These are phyloP conservation scores for Doryteuthis pealeii DNA, from an alignment of 1,140 invertebrate species.

Conservation along the genomic window DNA sequence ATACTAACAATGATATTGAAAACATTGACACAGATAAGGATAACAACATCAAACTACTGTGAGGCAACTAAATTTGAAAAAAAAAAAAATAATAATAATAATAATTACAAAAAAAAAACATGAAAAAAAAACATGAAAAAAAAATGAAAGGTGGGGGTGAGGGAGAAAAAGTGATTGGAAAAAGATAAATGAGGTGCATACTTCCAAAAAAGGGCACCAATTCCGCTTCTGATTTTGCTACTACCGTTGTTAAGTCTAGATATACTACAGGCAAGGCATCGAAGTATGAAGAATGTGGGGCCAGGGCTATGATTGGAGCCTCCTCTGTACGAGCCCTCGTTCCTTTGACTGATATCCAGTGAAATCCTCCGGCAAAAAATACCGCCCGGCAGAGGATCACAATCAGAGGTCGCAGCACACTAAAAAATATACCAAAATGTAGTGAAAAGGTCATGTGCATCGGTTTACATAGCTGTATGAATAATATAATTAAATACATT, in stretches of 20 bases:
- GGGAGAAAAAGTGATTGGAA: not conserved
- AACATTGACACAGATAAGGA: no score
- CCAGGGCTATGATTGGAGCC: constrained; percentile 83
- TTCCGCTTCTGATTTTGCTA: constrained; percentile 80
- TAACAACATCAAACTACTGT: no score
- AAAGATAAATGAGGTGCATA: constrained; percentile 58
- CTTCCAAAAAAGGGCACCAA: constrained; percentile 84
- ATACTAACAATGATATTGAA: no score
- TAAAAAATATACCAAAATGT: constrained; percentile 31
- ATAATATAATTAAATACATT: not conserved
- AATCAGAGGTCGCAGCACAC: constrained; percentile 45
- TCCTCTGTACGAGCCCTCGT: constrained; percentile 68
- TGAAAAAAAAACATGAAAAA: no score
- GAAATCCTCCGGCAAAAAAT: constrained; percentile 80
- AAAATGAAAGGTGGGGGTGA: no score
- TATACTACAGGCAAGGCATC: constrained; percentile 78
- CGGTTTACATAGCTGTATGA: not conserved
- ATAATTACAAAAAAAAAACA: no score
- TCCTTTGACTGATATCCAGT: constrained; percentile 73
- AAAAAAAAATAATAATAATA: no score
- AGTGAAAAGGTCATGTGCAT: not conserved
- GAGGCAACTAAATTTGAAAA: no score
- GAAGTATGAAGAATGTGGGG: constrained; percentile 88
- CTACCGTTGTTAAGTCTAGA: constrained; percentile 80
- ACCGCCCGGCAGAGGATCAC: constrained; percentile 65